Base-by-base conservation (phyloP, 1,140 invertebrate genomes). In the Drosophila hydei region DNA sequence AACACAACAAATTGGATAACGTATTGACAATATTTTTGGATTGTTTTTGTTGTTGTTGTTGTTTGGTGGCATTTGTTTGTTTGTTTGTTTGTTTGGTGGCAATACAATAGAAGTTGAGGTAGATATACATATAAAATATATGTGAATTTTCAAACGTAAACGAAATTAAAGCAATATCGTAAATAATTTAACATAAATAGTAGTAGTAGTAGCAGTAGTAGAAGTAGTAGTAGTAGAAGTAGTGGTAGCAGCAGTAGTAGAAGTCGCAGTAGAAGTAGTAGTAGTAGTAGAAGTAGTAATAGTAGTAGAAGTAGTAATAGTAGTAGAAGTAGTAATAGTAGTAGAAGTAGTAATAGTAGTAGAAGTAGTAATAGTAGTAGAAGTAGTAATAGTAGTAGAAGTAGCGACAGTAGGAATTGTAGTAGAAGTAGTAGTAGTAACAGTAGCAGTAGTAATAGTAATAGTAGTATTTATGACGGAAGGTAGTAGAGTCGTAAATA, bases 281-380 rank as follows among this genome's bases (percentile, higher is more conserved):
- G 48, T 75, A 65, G 63, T 75, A 55, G 60, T 51, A 38, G 36
- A 61, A 45, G 52, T 61, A 56, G 54, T 70, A 51, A 25, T 48
- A 30, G 16, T 51, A 51, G 48, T 48, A 61, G 64, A 56, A 56
- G 36, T 51, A 63, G 48, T 69, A 62, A 48, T 67, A 6, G 74
- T 73, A 67, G 62, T 61, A 67, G 62, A n/a, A 42, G 55, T 30
- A 30, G 56, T 73, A 76, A 61, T 67, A 73, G 74, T 60, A 77
- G 65, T 48, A 61, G 73, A n/a, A n/a, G n/a, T n/a, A n/a, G n/a
- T n/a, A n/a, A n/a, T n/a, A 43, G 21, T 48, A 50, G 38, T 47
- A 55, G 64, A 55, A 33, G 30, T 38, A 4, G 36, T 40, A 16
- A 16, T 16, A 40, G 38, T 40, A 50, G 27, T 62, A 67, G 40